These are phyloP conservation scores for Anthrax anthrax DNA, from an alignment of 2,888 invertebrate species.

Conservation along the genomic window DNA sequence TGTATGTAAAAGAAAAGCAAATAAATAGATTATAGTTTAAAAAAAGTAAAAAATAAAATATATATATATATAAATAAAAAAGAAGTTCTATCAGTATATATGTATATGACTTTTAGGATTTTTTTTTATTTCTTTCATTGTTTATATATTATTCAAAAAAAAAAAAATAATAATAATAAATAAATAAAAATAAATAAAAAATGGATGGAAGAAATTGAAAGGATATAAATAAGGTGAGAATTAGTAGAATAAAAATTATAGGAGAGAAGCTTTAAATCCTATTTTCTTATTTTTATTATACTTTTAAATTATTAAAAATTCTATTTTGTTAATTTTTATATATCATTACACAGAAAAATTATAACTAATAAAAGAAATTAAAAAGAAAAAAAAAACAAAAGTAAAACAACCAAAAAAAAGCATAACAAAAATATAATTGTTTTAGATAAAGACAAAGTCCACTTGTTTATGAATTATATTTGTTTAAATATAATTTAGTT, in stretches of 20 bases:
- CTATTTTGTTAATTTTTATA: neutral
- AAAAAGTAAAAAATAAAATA: slow-evolving; percentile 5
- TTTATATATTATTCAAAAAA: neutral
- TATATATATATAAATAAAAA: neutral
- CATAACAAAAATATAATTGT: slow-evolving; percentile 2
- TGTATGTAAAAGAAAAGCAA: neutral
- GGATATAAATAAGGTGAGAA: neutral
- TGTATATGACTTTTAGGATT: neutral
- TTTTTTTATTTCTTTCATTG: too few relatives aligned
- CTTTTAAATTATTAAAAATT: neutral
- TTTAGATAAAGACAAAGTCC: neutral
- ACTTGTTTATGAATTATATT: neutral
- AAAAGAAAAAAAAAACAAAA: neutral
- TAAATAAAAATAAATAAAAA: neutral
- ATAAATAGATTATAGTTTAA: neutral
- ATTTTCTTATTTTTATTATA: neutral
- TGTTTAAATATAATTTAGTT: neutral
- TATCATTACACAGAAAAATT: neutral
- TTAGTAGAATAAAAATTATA: neutral
- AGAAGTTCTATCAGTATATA: neutral
- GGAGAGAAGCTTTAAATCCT: neutral
- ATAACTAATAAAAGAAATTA: neutral
- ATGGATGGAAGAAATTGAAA: neutral
- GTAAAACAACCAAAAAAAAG: neutral
- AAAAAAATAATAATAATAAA: neutral